Conservation (phyloP, 2,888 invertebrate genomes). For the Drosophila rellima region DNA sequence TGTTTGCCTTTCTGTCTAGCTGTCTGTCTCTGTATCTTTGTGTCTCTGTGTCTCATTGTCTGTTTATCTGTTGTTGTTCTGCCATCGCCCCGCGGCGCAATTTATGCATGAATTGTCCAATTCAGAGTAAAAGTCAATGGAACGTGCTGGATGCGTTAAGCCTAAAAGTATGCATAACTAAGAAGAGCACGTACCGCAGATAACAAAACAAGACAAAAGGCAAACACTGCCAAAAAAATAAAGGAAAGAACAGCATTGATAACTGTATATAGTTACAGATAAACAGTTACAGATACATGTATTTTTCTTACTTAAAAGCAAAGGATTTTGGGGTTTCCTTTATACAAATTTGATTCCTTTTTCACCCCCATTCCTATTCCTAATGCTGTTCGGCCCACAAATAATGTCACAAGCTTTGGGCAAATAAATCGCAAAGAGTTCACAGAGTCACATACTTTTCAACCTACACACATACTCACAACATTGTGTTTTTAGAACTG, state of each 20-base stretch:
- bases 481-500: not conserved
- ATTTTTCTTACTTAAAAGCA: conserved; percentile 54
- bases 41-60: not conserved
- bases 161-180: conserved; percentile 77
- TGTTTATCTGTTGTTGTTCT: conserved; percentile 23
- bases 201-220: conserved; percentile 56
- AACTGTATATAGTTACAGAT: conserved; percentile 38
- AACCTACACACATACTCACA: not conserved
- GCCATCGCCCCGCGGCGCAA: conserved; percentile 43
- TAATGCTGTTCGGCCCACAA: not conserved
- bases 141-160: conserved; percentile 66
- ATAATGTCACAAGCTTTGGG: conserved; percentile 8
- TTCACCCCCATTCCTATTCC: too few species aligned
- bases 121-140: conserved; percentile 33
- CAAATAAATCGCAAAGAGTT: conserved; percentile 27
- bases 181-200: conserved; percentile 75
- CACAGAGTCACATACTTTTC: conserved; percentile 2
- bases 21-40: not conserved
- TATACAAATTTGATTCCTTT: not conserved
- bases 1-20: conserved; percentile 31
- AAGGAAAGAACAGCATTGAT: conserved; percentile 59
- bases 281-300: conserved; percentile 17
- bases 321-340: not conserved
- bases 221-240: conserved; percentile 20
- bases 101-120: conserved; percentile 56